Evolutionary conservation across 2,888 invertebrate species (phyloP).

Genomic region (Idaea dimidiata): DNA sequence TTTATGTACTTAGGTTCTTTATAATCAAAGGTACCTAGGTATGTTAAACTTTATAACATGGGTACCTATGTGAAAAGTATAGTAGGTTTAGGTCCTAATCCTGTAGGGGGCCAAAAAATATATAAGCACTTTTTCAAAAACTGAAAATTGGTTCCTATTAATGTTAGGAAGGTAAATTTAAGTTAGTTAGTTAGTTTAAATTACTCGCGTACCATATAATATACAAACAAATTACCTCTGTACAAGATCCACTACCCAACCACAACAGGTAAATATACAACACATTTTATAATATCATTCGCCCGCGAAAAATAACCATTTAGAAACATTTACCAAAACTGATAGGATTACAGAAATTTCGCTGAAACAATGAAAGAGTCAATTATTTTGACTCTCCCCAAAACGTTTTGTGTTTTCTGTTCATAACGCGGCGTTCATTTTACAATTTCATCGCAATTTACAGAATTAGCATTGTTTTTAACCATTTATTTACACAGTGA

Average conservation of each 20-base stretch:
- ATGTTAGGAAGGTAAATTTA: too few relatives aligned
- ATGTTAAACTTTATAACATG: too few relatives aligned
- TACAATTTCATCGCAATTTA: constrained; percentile 10
- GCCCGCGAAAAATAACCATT: constrained; percentile 7
- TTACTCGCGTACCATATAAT: too few relatives aligned
- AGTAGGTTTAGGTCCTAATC: too few relatives aligned
- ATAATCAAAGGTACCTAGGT: too few relatives aligned
- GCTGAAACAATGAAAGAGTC: constrained; percentile 14
- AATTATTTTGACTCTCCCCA: constrained; percentile 19
- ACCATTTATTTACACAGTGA: constrained; percentile 12
- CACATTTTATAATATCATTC: constrained; percentile 48
- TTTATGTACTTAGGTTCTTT: too few relatives aligned
- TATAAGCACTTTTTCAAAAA: too few relatives aligned
- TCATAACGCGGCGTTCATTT: constrained; percentile 23
- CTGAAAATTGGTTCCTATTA: too few relatives aligned
- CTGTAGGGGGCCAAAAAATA: too few relatives aligned
- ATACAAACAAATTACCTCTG: constrained; percentile 47
- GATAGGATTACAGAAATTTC: constrained; percentile 14
- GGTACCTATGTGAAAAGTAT: too few relatives aligned
- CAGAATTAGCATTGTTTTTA: background rate
- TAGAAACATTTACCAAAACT: constrained; percentile 10
- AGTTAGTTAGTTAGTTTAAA: too few relatives aligned
- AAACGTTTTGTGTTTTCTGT: constrained; percentile 16
- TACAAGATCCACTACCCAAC: constrained; percentile 62
- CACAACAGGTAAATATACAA: constrained; percentile 64